Conservation (phyloP, 2,797 vertebrate genomes). For the Periparus ater region DNA sequence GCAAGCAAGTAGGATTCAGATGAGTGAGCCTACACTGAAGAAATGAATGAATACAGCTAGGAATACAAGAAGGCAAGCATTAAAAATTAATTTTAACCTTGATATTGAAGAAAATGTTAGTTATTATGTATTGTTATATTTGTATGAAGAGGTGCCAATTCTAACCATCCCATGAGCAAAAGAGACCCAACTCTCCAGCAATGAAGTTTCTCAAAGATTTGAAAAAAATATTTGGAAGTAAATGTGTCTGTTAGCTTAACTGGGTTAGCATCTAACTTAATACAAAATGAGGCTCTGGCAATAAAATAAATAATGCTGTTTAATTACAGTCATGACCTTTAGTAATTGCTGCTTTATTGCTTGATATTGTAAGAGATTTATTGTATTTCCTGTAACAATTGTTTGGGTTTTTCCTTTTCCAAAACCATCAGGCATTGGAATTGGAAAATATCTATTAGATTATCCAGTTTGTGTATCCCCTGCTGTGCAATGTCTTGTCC, state of each 20-base stretch:
- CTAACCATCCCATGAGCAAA: not conserved
- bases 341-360: slow-evolving; percentile 2
- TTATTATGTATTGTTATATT: not conserved
- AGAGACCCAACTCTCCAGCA: not conserved
- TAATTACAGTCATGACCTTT: slow-evolving; percentile 54
- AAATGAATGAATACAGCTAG: not conserved
- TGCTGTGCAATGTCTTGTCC: not conserved
- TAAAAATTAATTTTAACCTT: slow-evolving; percentile 23
- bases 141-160: not conserved
- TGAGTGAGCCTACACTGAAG: not conserved
- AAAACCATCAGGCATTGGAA: not conserved
- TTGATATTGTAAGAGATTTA: not conserved
- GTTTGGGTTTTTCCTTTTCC: not conserved
- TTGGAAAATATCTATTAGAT: slow-evolving; percentile 20
- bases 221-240: not conserved
- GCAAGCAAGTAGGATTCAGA: not conserved
- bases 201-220: not conserved
- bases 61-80: not conserved
- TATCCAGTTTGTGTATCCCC: not conserved
- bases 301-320: slow-evolving; percentile 48
- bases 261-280: slow-evolving; percentile 10
- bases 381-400: slow-evolving; percentile 13
- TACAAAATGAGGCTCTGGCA: not conserved
- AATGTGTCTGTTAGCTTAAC: not conserved
- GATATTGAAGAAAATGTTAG: not conserved